phyloP scores from a whole-genome alignment of 1,140 invertebrate species.

The Bemisia tabaci region DNA sequence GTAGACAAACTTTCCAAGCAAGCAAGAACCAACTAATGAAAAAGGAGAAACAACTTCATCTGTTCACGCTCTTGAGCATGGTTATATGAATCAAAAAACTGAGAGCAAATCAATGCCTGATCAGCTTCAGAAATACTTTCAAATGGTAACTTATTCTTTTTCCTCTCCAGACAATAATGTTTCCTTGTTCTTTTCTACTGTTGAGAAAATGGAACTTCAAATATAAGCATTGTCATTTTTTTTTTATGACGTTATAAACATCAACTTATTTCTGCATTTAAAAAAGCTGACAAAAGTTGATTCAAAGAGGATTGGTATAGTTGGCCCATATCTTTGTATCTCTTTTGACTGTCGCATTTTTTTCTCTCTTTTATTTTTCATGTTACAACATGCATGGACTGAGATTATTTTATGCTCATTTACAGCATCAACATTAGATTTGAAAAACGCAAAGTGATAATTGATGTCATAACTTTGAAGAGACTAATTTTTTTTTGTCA shows the following conservation, averaged over 20 bases:
- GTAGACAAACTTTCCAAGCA: neutral
- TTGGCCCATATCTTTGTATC: no score
- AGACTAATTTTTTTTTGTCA: no score
- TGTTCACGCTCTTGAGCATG: neutral
- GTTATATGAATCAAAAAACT: neutral
- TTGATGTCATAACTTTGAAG: no score
- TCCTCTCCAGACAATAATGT: neutral
- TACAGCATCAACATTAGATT: no score
- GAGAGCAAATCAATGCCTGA: neutral
- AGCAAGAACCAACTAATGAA: neutral
- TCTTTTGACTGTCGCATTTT: no score
- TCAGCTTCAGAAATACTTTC: conserved; percentile 1
- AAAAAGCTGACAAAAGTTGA: neutral
- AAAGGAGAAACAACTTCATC: neutral
- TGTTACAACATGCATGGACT: no score
- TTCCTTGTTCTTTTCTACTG: neutral
- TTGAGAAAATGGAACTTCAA: neutral
- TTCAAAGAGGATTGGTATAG: neutral
- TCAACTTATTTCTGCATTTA: neutral
- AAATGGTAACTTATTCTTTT: conserved; percentile 2
- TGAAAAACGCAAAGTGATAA: no score
- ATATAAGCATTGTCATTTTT: no score
- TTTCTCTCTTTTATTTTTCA: no score
- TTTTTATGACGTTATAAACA: no score
- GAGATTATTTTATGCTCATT: no score